phyloP scores from a whole-genome alignment of 2,888 invertebrate species.

The Drosophila kuntzei region DNA sequence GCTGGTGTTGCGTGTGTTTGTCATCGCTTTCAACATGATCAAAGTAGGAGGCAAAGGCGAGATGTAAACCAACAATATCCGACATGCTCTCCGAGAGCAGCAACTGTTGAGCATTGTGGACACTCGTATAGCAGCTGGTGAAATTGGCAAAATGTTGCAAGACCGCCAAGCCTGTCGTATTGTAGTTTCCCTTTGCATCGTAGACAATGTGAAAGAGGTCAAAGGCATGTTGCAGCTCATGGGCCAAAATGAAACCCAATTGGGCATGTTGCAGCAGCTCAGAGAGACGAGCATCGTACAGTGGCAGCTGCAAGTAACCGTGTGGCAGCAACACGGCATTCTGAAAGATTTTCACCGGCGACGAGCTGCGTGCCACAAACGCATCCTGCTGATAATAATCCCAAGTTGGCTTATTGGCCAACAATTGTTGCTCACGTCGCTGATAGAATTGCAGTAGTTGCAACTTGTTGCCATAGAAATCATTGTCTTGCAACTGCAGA shows the following conservation, averaged over 20 bases:
- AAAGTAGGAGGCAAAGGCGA: conserved; percentile 71
- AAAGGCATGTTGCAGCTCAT: conserved; percentile 78
- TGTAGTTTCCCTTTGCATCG: conserved; percentile 70
- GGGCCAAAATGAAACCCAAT: conserved; percentile 77
- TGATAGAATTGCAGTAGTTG: conserved; percentile 62
- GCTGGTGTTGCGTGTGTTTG: conserved; percentile 41
- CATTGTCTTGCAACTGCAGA: conserved; percentile 42
- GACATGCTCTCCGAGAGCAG: conserved; percentile 75
- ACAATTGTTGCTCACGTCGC: conserved; percentile 45
- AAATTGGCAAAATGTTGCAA: conserved; percentile 67
- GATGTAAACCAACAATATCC: conserved; percentile 73
- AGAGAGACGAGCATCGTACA: conserved; percentile 59
- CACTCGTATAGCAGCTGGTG: conserved; percentile 58
- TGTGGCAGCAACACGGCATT: conserved; percentile 76
- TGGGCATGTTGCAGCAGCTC: conserved; percentile 68
- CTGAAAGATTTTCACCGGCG: conserved; percentile 77
- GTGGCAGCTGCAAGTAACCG: conserved; percentile 74
- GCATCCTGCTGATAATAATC: conserved; percentile 67
- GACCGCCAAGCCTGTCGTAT: conserved; percentile 62
- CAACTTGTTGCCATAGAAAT: conserved; percentile 74
- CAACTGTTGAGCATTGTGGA: conserved; percentile 32
- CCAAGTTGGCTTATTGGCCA: conserved; percentile 44
- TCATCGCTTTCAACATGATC: conserved; percentile 7
- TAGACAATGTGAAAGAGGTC: conserved; percentile 77
- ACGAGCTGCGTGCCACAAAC: conserved; percentile 67